phyloP scores from a whole-genome alignment of 2,888 invertebrate genomes.

The Merodon equestris region DNA sequence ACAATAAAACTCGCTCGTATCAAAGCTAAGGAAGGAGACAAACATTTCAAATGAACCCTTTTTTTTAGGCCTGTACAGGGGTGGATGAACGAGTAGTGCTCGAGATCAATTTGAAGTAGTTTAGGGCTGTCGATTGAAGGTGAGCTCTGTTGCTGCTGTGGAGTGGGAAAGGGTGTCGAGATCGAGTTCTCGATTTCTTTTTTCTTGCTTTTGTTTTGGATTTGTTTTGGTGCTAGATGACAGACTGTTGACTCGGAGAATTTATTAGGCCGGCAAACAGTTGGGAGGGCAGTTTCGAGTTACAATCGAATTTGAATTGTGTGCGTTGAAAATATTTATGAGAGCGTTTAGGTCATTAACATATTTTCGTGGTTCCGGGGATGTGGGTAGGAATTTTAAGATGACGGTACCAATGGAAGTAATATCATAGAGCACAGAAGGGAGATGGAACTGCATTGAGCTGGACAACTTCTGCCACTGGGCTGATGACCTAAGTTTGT shows the following conservation, averaged over 20 bases:
- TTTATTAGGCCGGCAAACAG: slow-evolving; percentile 38
- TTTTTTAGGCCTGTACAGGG: slow-evolving; percentile 37
- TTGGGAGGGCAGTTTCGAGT: background rate
- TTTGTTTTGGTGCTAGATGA: slow-evolving; percentile 32
- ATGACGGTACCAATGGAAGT: too few relatives aligned
- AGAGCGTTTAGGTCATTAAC: background rate
- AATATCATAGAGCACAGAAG: too few relatives aligned
- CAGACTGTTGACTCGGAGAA: slow-evolving; percentile 34
- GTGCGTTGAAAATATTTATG: background rate
- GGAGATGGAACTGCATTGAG: too few relatives aligned
- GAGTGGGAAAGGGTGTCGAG: slow-evolving; percentile 1
- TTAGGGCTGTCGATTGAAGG: slow-evolving; percentile 23
- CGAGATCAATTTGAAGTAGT: slow-evolving; percentile 61
- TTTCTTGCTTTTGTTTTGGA: background rate
- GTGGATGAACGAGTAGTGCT: slow-evolving; percentile 43
- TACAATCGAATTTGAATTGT: background rate
- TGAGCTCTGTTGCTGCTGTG: slow-evolving; percentile 21
- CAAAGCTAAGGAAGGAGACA: slow-evolving; percentile 32
- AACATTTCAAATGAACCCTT: slow-evolving; percentile 54
- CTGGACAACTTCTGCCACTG: too few relatives aligned
- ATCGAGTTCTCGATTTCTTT: slow-evolving; percentile 13
- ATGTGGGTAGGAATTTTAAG: too few relatives aligned
- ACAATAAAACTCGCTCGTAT: slow-evolving; percentile 43
- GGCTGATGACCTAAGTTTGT: too few relatives aligned
- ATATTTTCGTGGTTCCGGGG: slow-evolving; percentile 4